phyloP scores from a whole-genome alignment of 2,888 invertebrate species.

The Phanerotoma sp. region DNA sequence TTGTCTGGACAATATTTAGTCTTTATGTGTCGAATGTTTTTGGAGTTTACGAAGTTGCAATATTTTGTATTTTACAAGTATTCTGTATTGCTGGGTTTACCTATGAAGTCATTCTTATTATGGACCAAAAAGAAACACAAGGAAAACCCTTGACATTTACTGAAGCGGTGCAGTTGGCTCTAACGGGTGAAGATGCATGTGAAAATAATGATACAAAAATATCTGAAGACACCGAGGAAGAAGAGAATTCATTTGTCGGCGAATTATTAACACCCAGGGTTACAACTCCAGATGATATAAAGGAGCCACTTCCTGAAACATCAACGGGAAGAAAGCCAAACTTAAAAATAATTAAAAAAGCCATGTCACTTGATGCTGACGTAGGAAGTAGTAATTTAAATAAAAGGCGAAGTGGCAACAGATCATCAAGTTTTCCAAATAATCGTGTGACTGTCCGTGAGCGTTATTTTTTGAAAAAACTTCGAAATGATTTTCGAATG shows the following conservation, averaged over 20 bases:
- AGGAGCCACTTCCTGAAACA: slow-evolving; percentile 9
- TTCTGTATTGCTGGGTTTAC: slow-evolving; percentile 69
- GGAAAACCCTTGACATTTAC: slow-evolving; percentile 48
- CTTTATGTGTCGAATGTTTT: slow-evolving; percentile 75
- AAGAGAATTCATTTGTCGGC: slow-evolving; percentile 24
- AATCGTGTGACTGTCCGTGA: slow-evolving; percentile 34
- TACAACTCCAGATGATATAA: slow-evolving; percentile 14
- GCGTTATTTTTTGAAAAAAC: slow-evolving; percentile 47
- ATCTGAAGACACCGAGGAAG: slow-evolving; percentile 6
- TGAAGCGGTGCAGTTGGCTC: slow-evolving; percentile 44
- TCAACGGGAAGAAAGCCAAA: slow-evolving; percentile 14
- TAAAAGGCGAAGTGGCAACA: slow-evolving; percentile 21
- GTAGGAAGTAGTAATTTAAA: slow-evolving; percentile 8
- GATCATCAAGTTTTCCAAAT: slow-evolving; percentile 27
- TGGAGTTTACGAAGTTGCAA: slow-evolving; percentile 75
- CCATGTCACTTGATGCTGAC: slow-evolving; percentile 47
- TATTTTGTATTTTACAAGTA: slow-evolving; percentile 69
- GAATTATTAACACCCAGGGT: slow-evolving; percentile 2
- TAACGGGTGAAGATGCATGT: slow-evolving; percentile 41
- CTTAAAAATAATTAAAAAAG: slow-evolving; percentile 33
- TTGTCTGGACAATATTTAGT: slow-evolving; percentile 75
- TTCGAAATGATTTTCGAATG: slow-evolving; percentile 46
- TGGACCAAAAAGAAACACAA: slow-evolving; percentile 59
- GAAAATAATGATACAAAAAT: not conserved
- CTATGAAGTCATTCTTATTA: slow-evolving; percentile 61